Base-by-base conservation (phyloP, 1,140 invertebrate genomes). In the Cotesia vestalis region DNA sequence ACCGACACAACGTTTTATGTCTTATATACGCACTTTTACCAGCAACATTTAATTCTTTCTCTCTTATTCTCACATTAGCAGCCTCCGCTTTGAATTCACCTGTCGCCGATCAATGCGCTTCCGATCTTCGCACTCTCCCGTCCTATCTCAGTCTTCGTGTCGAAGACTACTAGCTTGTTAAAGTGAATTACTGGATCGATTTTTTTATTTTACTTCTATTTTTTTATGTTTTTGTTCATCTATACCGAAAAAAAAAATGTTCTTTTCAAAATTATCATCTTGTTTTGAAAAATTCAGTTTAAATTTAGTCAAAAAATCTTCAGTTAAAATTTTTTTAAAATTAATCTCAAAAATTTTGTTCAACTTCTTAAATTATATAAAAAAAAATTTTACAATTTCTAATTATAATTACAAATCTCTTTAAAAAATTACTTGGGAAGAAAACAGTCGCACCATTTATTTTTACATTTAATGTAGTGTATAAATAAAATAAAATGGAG, bases 41-140 rank as follows among this genome's bases (percentile, higher is more conserved):
- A 8, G 40, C 40, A 46, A 11, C 40, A 46, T 46, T 46, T 46
- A 46, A 46, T 46, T 46, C 40, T 46, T 46, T 8, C 40, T 46
- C 40, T 46, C 17, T 61, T 61, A 17, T 27, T 27, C 59, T 27
- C 27, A 27, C 59, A 61, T 53, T 53, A 35, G 34, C 57, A 60
- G 9, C 67, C 40, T 46, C 40, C 11, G 40, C 59, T 69, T 61
- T 70, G 69, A 71, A 71, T 71, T 71, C 69, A 71, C 69, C 69
- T 71, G 69, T 71, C 69, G 11, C 46, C 8, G 69, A 71, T 71
- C 61, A 64, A 71, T 61, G 35, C 61, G 38, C 20, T 8, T 14
- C 61, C 38, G 69, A 63, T 71, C 61, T 71, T 71, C 69, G 61
- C 69, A 71, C 69, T 71, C 61, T 71, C 55, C 14, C 60, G 60